Evolutionary conservation across 2,888 invertebrate species (phyloP), one percentile per base, ranked within the genome.

Genomic region (Protodeltote pygarga): DNA sequence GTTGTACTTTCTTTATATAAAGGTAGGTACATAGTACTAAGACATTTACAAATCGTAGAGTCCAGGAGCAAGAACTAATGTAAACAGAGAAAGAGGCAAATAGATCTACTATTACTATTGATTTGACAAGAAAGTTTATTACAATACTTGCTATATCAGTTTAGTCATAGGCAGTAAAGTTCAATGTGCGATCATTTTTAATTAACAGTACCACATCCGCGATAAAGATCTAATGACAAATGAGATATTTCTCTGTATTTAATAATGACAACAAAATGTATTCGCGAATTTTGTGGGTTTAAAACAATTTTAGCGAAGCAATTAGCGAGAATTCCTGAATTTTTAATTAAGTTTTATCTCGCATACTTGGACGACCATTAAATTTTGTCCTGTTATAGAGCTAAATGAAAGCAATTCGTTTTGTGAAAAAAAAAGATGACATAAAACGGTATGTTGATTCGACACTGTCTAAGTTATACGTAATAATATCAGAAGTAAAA

Each of bases 191-290:
- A 29, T 10, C 27, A 38, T 42, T 57, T 20, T 8, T 27, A 41
- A 25, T 32, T 68, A 60, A 67, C 54, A 49, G 68, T 68, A 28
- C 6, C 24, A 19, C 29, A 17, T 25, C 46, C 45, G 39, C 13
- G 49, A 47, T 52, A 40, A 49, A 10, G 15, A 58, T 62, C 58
- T 31, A 41, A 35, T 49, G 49, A 52, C 55, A 47, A 47, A 33
- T 47, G 28, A 48, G 59, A 51, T 52, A 63, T 48, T 42, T 42
- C 16, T 17, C 24, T 6, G 25, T 52, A 17, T 37, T 39, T 50
- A 24, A 35, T 24, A 35, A 31, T 60, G 45, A 32, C 23, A 38
- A 27, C 25, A 38, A 31, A 20, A 47, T 58, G 32, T 35, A 37
- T 41, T 33, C 5, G 11, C 3, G 28, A 10, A 38, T 50, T 27